Percentiles rank a stretch among this genome's conserved stretches.
Conservation (phyloP, 2,797 vertebrate species). For the Triplophysa yarkandensis region DNA sequence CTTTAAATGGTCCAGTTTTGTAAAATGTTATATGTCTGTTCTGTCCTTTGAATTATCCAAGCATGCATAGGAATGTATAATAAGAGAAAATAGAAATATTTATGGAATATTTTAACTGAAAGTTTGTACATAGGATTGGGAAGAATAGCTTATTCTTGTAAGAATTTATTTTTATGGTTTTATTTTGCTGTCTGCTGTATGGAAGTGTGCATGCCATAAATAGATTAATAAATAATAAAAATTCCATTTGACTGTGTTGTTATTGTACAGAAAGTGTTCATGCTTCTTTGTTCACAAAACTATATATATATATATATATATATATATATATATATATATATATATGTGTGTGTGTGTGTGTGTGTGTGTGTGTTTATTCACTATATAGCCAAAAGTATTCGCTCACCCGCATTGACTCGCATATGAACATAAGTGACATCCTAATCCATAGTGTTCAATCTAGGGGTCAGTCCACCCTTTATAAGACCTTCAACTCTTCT, state of each 20-base stretch:
- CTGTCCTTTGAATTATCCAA: conserved; percentile 74
- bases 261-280: conserved; percentile 86
- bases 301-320: conserved; percentile 36
- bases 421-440: no score
- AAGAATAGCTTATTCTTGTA: conserved; percentile 63
- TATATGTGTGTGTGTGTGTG: no score
- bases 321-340: no score
- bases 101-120: conserved; percentile 73
- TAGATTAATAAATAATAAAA: conserved; percentile 62
- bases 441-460: no score
- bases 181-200: conserved; percentile 61
- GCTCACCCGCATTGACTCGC: no score
- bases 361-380: no score
- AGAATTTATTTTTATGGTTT: conserved; percentile 72
- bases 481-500: no score
- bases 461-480: no score
- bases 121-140: conserved; percentile 76
- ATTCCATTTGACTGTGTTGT: conserved; percentile 74
- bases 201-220: conserved; percentile 79
- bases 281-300: conserved; percentile 71
- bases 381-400: no score
- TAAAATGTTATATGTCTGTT: conserved; percentile 62
- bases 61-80: conserved; percentile 83
- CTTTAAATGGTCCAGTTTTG: conserved; percentile 69
- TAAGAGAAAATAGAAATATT: conserved; percentile 75